Conservation (phyloP, 1,140 invertebrate genomes). For the Papilio polyxenes region DNA sequence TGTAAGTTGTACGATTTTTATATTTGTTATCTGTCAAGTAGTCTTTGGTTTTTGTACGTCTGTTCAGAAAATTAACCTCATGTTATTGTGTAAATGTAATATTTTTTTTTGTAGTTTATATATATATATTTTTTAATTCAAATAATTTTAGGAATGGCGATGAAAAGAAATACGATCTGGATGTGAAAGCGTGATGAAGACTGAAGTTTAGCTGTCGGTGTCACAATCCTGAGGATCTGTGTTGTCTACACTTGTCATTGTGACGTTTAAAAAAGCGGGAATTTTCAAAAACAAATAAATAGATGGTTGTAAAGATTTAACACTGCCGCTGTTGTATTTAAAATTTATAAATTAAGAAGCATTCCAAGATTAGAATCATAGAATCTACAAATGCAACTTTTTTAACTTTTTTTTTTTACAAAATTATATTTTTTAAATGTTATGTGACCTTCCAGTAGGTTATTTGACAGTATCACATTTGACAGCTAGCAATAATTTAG, state of each 20-base stretch:
- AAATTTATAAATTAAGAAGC: neutral
- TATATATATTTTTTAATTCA: slow-evolving; percentile 47
- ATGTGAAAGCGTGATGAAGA: slow-evolving; percentile 64
- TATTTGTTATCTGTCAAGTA: slow-evolving; percentile 1
- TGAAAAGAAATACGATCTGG: slow-evolving; percentile 73
- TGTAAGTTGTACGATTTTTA: neutral
- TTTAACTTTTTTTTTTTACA: slow-evolving; percentile 24
- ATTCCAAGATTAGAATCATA: neutral
- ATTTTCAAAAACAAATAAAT: neutral
- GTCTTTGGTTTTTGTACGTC: slow-evolving; percentile 20
- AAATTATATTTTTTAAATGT: slow-evolving; percentile 37
- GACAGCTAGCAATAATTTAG: slow-evolving; percentile 33
- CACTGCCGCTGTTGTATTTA: neutral
- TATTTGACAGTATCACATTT: slow-evolving; percentile 9
- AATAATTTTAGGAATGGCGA: slow-evolving; percentile 70
- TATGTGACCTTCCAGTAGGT: no score
- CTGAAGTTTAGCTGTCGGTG: slow-evolving; percentile 18
- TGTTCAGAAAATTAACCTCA: neutral
- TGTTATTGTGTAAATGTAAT: neutral
- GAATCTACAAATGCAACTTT: neutral
- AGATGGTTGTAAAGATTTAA: neutral
- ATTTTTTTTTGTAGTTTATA: neutral
- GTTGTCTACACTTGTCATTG: neutral
- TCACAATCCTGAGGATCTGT: neutral
- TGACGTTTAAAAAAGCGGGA: slow-evolving; percentile 15